Base-by-base conservation (phyloP, 2,797 vertebrate species). In the Odontamblyopus lacepedii region DNA sequence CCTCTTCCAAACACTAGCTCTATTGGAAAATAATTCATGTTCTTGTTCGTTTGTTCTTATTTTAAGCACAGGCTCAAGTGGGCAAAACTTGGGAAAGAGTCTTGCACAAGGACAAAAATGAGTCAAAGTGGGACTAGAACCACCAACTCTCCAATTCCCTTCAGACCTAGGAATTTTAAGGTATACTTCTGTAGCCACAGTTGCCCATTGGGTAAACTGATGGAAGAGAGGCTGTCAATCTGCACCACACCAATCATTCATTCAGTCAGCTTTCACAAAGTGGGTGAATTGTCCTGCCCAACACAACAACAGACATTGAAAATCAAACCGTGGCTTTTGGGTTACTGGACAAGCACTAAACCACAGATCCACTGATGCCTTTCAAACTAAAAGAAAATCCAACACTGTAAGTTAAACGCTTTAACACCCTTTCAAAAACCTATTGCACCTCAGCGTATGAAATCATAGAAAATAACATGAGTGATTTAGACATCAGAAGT, bases 401-500 rank as follows among this genome's bases (percentile, higher is more conserved):
- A 51, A 51, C 50, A 44, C 41, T 44, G 35, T 50, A 19, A 16
- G 23, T 12, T 26, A 56, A 56, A 55, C 6, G 18, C 50, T 53
- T 53, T 53, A 19, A 19, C 26, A 60, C 15, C 30, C 15, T 60
- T 27, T n/a, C 15, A 16, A 30, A 18, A 30, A 15, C 57, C 55
- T 26, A 26, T 26, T 12, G 55, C 27, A 61, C 59, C 59, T 61
- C 29, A 63, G 30, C 16, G 81, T 82, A 73, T 85, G 75, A 65
- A 75, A 85, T 81, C 80, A 83, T 71, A 69, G 48, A 55, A 78
- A 70, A 32, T 59, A 79, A 76, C 74, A 69, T 75, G 30, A 72
- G 51, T 30, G 70, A 73, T 72, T 71, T 68, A 44, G 44, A 79
- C 61, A 80, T 77, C 84, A 76, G 80, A 80, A 77, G 78, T 79